Evolutionary conservation across 53 echinoderm and acorn worm species (phyloP).

Genomic region (Hippasteria phrygiana): DNA sequence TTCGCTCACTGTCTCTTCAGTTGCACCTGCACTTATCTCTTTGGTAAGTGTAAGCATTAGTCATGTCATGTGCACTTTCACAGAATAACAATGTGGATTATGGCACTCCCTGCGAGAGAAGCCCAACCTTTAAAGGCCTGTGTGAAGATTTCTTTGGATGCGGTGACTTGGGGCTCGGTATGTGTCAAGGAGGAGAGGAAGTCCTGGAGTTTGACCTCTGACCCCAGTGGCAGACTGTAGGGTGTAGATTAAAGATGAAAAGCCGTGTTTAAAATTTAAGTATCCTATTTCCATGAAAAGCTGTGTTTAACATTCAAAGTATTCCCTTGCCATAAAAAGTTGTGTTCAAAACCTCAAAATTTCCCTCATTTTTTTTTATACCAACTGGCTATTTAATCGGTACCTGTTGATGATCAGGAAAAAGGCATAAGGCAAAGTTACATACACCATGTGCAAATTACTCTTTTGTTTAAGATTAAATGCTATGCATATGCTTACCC

Average conservation of each 20-base stretch:
- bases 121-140: neutral
- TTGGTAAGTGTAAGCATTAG: constrained; percentile 42
- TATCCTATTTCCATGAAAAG: no score
- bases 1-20: neutral
- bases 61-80: constrained; percentile 59
- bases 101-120: neutral
- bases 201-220: neutral
- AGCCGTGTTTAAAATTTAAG: no score
- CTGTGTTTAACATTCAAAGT: no score
- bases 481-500: no score
- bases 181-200: neutral
- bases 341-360: no score
- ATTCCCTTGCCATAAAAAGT: no score
- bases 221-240: neutral
- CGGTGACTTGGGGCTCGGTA: neutral
- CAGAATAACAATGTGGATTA: constrained; percentile 30
- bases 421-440: no score
- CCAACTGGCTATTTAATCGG: no score
- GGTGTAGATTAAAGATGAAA: neutral
- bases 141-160: neutral
- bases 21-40: constrained; percentile 58
- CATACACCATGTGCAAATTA: no score
- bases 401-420: no score
- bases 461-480: no score
- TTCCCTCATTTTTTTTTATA: no score